A percentile compares a stretch with the other conserved stretches of the same genome.
phyloP scores from a whole-genome alignment of 2,113 vertebrate species.

The Heloderma charlesbogerti region DNA sequence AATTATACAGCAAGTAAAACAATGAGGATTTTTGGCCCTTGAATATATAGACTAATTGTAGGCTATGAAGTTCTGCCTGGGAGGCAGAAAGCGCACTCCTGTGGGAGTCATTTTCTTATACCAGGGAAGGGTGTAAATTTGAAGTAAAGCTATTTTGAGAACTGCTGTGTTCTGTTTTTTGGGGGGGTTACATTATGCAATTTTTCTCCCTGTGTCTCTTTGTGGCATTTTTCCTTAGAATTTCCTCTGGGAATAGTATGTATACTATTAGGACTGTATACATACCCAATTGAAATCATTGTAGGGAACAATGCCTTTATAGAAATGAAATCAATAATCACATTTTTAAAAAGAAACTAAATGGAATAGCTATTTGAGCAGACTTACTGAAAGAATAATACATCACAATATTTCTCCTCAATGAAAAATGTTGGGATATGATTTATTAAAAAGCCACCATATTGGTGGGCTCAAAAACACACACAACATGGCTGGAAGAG shows the following conservation, averaged over 20 bases:
- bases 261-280: slow-evolving; percentile 55
- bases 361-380: slow-evolving; percentile 55
- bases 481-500: not conserved
- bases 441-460: slow-evolving; percentile 46
- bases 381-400: slow-evolving; percentile 50
- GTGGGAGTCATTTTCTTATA: slow-evolving; percentile 75
- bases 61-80: slow-evolving; percentile 79
- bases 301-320: slow-evolving; percentile 55
- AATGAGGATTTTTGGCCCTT: slow-evolving; percentile 82
- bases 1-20: slow-evolving; percentile 84
- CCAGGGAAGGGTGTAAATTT: slow-evolving; percentile 76
- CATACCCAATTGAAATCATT: slow-evolving; percentile 61
- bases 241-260: slow-evolving; percentile 56
- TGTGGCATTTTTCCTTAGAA: slow-evolving; percentile 51
- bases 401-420: slow-evolving; percentile 31
- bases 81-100: slow-evolving; percentile 77
- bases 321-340: not conserved
- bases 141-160: slow-evolving; percentile 77
- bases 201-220: slow-evolving; percentile 37
- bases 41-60: slow-evolving; percentile 83
- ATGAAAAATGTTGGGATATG: slow-evolving; percentile 55
- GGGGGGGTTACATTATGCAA: not conserved
- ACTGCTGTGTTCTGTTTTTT: slow-evolving; percentile 77
- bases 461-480: slow-evolving; percentile 25
- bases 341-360: not conserved